phyloP scores from a whole-genome alignment of 2,888 invertebrate species.

The Cephus rjabovi region DNA sequence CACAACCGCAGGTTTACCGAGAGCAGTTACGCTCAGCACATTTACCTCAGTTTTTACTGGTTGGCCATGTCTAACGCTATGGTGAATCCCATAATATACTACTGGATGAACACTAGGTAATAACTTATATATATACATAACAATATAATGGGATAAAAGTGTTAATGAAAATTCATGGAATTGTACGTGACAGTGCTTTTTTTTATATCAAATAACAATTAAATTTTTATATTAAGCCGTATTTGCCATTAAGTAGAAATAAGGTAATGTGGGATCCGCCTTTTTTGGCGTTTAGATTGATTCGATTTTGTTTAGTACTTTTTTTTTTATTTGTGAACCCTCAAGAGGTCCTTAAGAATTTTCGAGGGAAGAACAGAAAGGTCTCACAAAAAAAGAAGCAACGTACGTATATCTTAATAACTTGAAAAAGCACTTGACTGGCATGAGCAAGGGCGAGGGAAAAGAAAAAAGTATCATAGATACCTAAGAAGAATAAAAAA shows the following conservation, averaged over 20 bases:
- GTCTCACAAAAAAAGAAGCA: neutral
- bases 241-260: too few species aligned
- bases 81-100: constrained; percentile 93
- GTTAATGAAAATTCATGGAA: constrained; percentile 10
- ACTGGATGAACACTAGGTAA: constrained; percentile 90
- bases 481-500: too few species aligned
- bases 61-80: constrained; percentile 93
- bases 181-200: neutral
- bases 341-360: too few species aligned
- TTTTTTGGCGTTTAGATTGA: neutral
- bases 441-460: neutral
- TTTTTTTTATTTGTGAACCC: neutral
- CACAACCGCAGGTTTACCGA: constrained; percentile 76
- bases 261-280: too few species aligned
- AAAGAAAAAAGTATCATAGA: neutral
- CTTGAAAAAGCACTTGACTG: neutral
- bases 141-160: neutral
- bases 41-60: constrained; percentile 90
- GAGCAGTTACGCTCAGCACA: constrained; percentile 82
- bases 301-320: neutral
- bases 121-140: constrained; percentile 61
- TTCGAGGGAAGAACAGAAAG: neutral
- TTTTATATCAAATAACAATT: too few species aligned
- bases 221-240: too few species aligned
- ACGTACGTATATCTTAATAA: neutral